These are phyloP conservation scores for Ditylenchus weischeri DNA, from an alignment of 2,888 invertebrate genomes.

Conservation along the genomic window DNA sequence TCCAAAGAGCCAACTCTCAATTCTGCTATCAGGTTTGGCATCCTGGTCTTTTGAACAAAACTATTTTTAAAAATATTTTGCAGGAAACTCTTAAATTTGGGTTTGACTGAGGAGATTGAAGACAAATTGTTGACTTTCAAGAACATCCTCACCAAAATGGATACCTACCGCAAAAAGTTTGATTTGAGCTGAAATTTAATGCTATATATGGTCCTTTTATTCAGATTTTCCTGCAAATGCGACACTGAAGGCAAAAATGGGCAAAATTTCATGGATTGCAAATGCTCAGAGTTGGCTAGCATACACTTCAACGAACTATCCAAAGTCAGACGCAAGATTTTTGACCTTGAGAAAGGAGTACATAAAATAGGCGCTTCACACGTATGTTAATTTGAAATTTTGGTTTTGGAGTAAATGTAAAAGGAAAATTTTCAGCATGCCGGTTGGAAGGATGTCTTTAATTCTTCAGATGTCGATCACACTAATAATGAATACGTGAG, in stretches of 20 bases:
- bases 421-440: too few species aligned
- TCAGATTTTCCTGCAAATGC: slow-evolving; percentile 3
- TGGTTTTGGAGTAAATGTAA: too few species aligned
- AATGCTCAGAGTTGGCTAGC: slow-evolving; percentile 10
- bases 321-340: slow-evolving; percentile 25
- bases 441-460: too few species aligned
- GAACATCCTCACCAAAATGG: slow-evolving; percentile 33
- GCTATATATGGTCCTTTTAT: background rate
- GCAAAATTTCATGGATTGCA: background rate
- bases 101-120: slow-evolving; percentile 38
- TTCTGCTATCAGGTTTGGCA: background rate
- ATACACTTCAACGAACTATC: slow-evolving; percentile 22
- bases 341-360: slow-evolving; percentile 35
- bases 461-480: too few species aligned
- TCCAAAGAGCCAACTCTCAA: background rate
- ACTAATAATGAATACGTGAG: too few species aligned
- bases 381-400: background rate
- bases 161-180: slow-evolving; percentile 5
- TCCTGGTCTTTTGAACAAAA: too few species aligned
- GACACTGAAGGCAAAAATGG: background rate
- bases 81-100: slow-evolving; percentile 36
- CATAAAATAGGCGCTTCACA: slow-evolving; percentile 19
- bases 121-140: slow-evolving; percentile 33
- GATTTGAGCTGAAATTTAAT: too few species aligned
- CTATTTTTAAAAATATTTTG: slow-evolving; percentile 8